Conservation (phyloP, 2,888 invertebrate genomes). For the Rhamnusium bicolor region DNA sequence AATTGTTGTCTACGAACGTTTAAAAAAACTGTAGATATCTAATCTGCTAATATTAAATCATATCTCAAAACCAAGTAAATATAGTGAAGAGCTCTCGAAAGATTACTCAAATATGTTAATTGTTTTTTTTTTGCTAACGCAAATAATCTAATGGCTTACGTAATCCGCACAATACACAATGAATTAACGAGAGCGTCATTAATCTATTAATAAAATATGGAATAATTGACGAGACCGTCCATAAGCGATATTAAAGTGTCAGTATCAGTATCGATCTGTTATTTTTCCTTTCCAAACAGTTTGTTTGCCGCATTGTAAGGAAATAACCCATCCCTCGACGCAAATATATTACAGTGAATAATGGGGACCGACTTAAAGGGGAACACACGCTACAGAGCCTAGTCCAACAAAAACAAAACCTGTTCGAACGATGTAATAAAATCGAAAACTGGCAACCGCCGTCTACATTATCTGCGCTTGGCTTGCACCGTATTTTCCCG, state of each 20-base stretch:
- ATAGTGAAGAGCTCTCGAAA: background rate
- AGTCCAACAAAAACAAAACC: conserved; percentile 11
- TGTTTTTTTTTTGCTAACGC: background rate
- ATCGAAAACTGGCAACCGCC: conserved; percentile 13
- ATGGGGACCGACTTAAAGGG: conserved; percentile 31
- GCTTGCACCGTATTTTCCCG: conserved; percentile 14
- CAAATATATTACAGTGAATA: conserved; percentile 30
- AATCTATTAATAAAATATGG: background rate
- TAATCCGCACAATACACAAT: background rate
- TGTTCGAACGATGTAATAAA: conserved; percentile 5
- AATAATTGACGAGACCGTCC: conserved; percentile 22
- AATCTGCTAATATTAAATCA: background rate
- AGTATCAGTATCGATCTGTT: conserved; percentile 26
- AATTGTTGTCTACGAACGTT: too few species aligned
- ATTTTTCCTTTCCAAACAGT: conserved; percentile 28
- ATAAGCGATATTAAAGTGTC: conserved; percentile 18
- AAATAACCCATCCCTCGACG: conserved; percentile 31
- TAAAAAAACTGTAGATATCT: too few species aligned
- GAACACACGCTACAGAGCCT: conserved; percentile 5
- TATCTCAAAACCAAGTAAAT: background rate
- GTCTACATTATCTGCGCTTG: background rate
- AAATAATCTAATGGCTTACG: background rate
- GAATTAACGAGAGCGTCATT: background rate
- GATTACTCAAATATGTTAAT: background rate
- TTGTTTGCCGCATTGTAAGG: conserved; percentile 21